Evolutionary conservation across 1,140 invertebrate species (phyloP), one percentile per base, ranked within the genome.

Genomic region (Conopomorpha cramerella): DNA sequence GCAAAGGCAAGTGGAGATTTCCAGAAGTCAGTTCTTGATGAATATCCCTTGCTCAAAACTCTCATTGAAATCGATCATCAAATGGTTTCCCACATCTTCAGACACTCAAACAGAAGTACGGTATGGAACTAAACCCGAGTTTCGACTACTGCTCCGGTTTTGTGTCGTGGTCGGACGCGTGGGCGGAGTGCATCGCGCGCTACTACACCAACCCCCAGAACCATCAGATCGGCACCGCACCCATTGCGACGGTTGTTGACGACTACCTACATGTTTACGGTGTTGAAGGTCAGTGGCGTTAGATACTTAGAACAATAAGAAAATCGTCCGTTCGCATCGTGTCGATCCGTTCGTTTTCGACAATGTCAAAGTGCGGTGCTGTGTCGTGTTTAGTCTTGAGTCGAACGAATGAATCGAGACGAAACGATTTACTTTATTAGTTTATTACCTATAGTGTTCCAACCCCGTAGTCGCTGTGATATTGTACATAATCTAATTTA

Each of bases 11-110:
- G 10, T 23, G 19, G 4, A 6, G 19, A 10, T 23, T 23, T 23
- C 4, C 10, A 10, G 10, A 23, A 6, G 4, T 6, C 19, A 23
- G 19, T 23, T 23, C 10, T 23, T 6, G 4, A 23, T 23, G 19
- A 23, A 4, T 23, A 10, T 23, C 4, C 10, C 19, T 23, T 10
- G 19, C 10, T 23, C 19, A 23, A 23, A 6, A n/a, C 67, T 91
- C 30, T 79, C 82, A 51, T 79, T 76, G 17, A 60, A 68, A 30
- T 86, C 86, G 26, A 86, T 86, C 26, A 84, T 90, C 49, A 51
- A 81, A 12, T 55, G 89, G 30, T 85, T 89, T 51, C 80, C 74
- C 36, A 86, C 82, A 0, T 82, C n/a, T n/a, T n/a, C n/a, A n/a
- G n/a, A n/a, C n/a, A n/a, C n/a, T n/a, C n/a, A n/a, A n/a, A n/a